Evolutionary conservation across 2,888 invertebrate genomes (phyloP).

Genomic region (Euzetes globulus): DNA sequence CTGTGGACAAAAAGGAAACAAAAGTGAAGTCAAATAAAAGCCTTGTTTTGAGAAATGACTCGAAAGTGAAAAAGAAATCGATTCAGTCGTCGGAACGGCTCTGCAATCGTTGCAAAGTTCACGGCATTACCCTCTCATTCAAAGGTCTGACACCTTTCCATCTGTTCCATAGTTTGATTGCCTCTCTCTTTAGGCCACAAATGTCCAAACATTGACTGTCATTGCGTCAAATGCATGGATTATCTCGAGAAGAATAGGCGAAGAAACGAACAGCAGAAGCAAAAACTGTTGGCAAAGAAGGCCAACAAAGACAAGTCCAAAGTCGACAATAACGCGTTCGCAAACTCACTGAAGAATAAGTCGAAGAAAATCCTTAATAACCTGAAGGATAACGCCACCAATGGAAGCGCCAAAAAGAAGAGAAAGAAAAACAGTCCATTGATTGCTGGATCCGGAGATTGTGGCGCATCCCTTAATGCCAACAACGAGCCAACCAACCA

Average conservation of each 20-base stretch:
- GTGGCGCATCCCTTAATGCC: too few species aligned
- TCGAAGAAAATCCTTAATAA: slow-evolving; percentile 10
- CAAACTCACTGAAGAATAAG: neutral
- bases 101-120: neutral
- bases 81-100: neutral
- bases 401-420: neutral
- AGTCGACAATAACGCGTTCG: neutral
- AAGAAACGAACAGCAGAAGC: neutral
- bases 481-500: too few species aligned
- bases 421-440: too few species aligned
- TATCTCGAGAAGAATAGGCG: neutral
- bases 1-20: too few species aligned
- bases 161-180: neutral
- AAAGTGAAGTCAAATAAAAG: too few species aligned
- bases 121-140: neutral
- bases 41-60: too few species aligned
- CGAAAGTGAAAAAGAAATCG: too few species aligned
- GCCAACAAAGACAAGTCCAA: neutral
- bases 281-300: neutral
- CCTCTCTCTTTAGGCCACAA: neutral
- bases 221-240: neutral
- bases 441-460: too few species aligned
- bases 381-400: neutral
- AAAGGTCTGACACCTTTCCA: neutral
- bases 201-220: neutral